These are phyloP conservation scores for Drosophila hawaiiensis DNA, from an alignment of 2,888 invertebrate genomes.

Conservation along the genomic window DNA sequence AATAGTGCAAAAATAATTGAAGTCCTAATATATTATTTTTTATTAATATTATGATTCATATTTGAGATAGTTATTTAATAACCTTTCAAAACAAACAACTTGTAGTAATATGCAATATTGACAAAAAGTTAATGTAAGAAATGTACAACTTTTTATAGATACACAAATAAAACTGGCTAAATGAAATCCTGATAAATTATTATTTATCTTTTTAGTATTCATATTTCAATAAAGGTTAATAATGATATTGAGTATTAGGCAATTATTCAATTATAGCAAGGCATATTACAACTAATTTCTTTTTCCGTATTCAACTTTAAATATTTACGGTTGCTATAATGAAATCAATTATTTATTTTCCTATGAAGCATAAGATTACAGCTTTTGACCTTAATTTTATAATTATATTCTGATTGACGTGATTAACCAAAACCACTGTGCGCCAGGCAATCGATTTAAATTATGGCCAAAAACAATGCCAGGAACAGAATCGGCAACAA, in stretches of 20 bases:
- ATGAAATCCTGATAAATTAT: no score
- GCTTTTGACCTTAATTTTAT: neutral
- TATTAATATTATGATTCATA: neutral
- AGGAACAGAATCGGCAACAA: conserved; percentile 38
- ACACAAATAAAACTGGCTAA: no score
- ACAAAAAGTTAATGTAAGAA: neutral
- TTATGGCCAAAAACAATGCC: conserved; percentile 62
- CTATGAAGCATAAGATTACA: no score
- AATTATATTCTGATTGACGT: neutral
- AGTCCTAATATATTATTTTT: neutral
- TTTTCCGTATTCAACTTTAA: neutral
- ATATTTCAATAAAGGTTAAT: neutral
- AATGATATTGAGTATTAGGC: neutral
- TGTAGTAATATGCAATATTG: neutral
- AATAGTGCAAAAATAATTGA: neutral
- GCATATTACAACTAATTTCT: neutral
- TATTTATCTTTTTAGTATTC: neutral
- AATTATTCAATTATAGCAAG: neutral
- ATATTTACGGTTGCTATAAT: neutral
- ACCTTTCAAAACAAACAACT: neutral
- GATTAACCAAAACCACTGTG: conserved; percentile 38
- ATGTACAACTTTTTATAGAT: neutral
- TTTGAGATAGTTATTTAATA: neutral
- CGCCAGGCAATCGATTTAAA: conserved; percentile 66
- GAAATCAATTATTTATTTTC: neutral